Evolutionary conservation across 2,113 vertebrate species (phyloP).

Genomic region (Oreochromis niloticus): DNA sequence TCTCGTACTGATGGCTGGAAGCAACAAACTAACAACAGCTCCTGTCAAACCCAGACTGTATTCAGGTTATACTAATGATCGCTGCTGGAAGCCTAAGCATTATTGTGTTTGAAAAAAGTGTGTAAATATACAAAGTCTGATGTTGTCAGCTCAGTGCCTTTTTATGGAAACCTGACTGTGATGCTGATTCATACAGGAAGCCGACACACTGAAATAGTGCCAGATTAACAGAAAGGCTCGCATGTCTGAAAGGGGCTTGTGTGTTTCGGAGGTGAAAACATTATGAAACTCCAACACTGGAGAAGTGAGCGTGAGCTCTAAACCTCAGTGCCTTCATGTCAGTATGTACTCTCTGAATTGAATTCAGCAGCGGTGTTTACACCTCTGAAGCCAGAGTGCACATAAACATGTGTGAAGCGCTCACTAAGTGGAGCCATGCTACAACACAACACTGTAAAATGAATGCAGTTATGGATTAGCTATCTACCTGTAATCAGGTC

Average conservation of each 20-base stretch:
- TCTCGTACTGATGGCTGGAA: background rate
- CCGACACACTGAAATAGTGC: background rate
- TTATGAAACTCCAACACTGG: background rate
- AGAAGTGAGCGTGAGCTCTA: background rate
- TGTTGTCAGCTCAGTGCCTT: background rate
- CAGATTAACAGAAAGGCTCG: background rate
- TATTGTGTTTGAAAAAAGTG: background rate
- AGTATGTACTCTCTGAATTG: background rate
- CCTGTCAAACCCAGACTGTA: background rate
- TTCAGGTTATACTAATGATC: background rate
- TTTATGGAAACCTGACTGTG: background rate
- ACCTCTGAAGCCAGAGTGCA: background rate
- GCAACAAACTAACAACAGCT: background rate
- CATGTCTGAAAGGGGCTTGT: background rate
- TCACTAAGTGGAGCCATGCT: background rate
- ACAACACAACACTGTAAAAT: background rate
- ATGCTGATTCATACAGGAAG: background rate
- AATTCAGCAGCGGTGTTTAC: fast-evolving
- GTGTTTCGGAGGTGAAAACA: background rate
- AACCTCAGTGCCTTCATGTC: background rate
- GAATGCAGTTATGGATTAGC: background rate
- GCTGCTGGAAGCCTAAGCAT: background rate
- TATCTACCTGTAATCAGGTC: background rate
- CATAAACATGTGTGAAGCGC: background rate
- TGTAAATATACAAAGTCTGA: background rate